Percentiles rank a stretch among this genome's conserved stretches.
phyloP scores from a whole-genome alignment of 2,113 vertebrate genomes.

The Diphyllodes magnificus region DNA sequence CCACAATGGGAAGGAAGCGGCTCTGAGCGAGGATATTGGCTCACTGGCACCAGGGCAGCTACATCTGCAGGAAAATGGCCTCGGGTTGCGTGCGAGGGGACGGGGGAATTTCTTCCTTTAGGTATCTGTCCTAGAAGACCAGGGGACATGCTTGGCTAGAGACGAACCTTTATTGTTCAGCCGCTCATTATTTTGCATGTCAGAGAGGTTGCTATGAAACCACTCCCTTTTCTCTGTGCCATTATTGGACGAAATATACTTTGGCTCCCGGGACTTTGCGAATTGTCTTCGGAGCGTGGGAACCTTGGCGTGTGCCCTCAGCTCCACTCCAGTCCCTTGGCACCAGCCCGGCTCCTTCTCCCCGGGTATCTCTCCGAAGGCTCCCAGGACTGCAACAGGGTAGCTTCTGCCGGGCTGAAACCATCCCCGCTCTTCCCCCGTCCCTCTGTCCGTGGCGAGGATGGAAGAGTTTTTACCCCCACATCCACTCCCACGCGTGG shows the following conservation, averaged over 20 bases:
- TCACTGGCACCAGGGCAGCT: neutral
- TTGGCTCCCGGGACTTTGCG: neutral
- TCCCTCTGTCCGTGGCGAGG: neutral
- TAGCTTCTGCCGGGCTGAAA: neutral
- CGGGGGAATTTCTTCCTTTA: neutral
- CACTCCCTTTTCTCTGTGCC: constrained; percentile 1
- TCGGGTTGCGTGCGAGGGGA: neutral
- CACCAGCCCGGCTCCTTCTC: neutral
- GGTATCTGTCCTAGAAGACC: neutral
- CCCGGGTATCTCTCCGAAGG: neutral
- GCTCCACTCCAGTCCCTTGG: neutral
- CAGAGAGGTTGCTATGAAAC: neutral
- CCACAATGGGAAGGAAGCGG: constrained; percentile 28
- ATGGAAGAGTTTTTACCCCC: neutral
- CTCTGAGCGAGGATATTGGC: neutral
- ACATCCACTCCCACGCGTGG: neutral
- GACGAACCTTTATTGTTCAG: neutral
- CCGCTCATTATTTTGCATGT: neutral
- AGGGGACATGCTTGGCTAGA: neutral
- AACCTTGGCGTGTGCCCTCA: neutral
- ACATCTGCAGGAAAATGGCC: neutral
- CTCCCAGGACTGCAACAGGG: neutral
- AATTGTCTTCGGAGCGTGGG: constrained; percentile 21
- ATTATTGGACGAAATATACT: constrained; percentile 17
- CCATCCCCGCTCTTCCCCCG: neutral